A percentile compares a stretch with the other conserved stretches of the same genome.
phyloP scores from a whole-genome alignment of 2,113 vertebrate genomes.

The Psilopogon haemacephalus region DNA sequence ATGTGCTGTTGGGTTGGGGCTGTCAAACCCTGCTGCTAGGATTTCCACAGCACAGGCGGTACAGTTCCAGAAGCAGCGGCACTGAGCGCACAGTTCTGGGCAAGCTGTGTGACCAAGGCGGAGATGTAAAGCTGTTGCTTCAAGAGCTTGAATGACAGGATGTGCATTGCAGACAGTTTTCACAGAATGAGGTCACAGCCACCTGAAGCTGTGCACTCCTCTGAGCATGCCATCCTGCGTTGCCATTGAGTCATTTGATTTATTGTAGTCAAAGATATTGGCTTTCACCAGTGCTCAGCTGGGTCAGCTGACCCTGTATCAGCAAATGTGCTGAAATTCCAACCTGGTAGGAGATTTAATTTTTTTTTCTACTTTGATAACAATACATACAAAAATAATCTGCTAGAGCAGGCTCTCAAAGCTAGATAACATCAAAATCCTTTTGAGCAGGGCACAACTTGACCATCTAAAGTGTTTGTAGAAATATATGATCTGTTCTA shows the following conservation, averaged over 20 bases:
- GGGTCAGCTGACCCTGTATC: background rate
- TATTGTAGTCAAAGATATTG: background rate
- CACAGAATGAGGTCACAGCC: background rate
- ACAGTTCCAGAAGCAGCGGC: background rate
- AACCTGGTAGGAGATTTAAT: background rate
- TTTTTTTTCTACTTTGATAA: background rate
- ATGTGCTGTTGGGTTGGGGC: background rate
- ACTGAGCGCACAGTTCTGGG: rapidly evolving
- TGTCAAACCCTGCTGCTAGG: background rate
- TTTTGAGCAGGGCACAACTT: background rate
- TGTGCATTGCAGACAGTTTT: background rate
- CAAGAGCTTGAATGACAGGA: background rate
- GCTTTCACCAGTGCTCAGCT: background rate
- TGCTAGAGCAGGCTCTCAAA: background rate
- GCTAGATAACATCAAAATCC: background rate
- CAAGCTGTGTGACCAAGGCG: background rate
- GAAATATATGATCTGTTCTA: background rate
- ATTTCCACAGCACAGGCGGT: background rate
- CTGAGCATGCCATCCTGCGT: too few species aligned
- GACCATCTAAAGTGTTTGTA: background rate
- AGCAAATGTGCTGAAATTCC: background rate
- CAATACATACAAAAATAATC: background rate
- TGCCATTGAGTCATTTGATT: background rate
- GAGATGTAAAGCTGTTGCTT: background rate
- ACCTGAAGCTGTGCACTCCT: background rate